Base-by-base conservation (phyloP, 1,140 invertebrate species). In the Phthorimaea operculella region DNA sequence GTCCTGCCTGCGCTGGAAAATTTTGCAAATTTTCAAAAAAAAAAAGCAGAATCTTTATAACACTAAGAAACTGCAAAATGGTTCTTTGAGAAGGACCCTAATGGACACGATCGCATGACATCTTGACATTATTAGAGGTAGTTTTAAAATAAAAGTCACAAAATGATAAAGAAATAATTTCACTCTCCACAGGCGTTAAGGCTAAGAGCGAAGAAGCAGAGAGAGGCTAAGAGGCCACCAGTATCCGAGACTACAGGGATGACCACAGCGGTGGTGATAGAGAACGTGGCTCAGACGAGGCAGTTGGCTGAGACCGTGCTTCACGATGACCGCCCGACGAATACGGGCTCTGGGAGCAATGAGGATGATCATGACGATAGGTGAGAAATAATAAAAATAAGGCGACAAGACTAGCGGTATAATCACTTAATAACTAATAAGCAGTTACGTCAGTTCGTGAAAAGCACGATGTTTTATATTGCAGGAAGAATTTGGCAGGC, bases 321-420 rank as follows among this genome's bases (percentile, higher is more conserved):
- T 49, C 85, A 87, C 49, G 90, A 90, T 36, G 92, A 95, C 78
- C 88, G 90, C 60, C 92, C 93, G 39, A 96, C 94, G 4, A 95
- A 95, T 71, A 96, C 94, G n/a, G 94, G 93, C 4, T 95, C 93
- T n/a, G 94, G 93, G 10, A 94, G 92, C 61, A 93, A 93, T 60
- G 93, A 94, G 67, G 94, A 96, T 63, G 93, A 95, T 59, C 94
- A 96, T 60, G 92, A 92, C 63, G 72, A 87, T 58, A 75, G 87
- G 82, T 75, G 57, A 44, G 21, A 4, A 4, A 28, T 28, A 28
- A 28, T 28, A 4, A 28, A 4, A 28, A 28, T 28, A 28, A n/a
- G n/a, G n/a, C n/a, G n/a, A n/a, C n/a, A n/a, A n/a, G n/a, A n/a
- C n/a, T n/a, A n/a, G n/a, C n/a, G n/a, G n/a, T n/a, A n/a, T n/a